Evolutionary conservation across 2,113 vertebrate species (phyloP).

Genomic region (Amblyornis subalaris): DNA sequence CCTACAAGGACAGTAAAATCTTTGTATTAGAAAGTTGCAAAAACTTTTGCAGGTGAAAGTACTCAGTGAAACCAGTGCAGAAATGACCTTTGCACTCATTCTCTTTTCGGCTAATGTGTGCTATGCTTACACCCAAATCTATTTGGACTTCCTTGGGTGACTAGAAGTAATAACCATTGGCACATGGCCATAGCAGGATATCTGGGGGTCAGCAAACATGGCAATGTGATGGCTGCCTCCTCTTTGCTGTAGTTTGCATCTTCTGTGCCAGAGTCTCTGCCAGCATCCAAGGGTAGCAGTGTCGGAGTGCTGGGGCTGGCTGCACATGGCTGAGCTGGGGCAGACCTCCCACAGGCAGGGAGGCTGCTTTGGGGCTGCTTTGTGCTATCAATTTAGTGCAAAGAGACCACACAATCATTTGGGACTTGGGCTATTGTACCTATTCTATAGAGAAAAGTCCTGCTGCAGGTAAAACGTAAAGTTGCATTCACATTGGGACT

Average conservation of each 20-base stretch:
- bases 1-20: neutral
- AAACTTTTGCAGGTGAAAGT: neutral
- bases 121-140: rapidly evolving
- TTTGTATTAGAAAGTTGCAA: neutral
- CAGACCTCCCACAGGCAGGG: neutral
- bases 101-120: rapidly evolving
- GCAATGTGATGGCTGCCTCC: neutral
- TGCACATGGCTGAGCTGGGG: neutral
- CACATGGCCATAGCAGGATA: rapidly evolving
- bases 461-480: neutral
- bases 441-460: neutral
- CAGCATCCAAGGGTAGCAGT: rapidly evolving
- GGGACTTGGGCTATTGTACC: neutral
- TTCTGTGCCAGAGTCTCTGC: neutral
- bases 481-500: neutral
- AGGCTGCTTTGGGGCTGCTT: neutral
- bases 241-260: neutral
- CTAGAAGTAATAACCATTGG: neutral
- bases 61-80: neutral
- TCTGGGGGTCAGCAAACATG: neutral
- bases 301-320: rapidly evolving
- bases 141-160: neutral
- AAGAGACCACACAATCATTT: neutral
- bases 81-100: neutral
- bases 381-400: too few species aligned